These are phyloP conservation scores for Nansenia antarctica DNA, from an alignment of 2,113 vertebrate species.

Conservation along the genomic window DNA sequence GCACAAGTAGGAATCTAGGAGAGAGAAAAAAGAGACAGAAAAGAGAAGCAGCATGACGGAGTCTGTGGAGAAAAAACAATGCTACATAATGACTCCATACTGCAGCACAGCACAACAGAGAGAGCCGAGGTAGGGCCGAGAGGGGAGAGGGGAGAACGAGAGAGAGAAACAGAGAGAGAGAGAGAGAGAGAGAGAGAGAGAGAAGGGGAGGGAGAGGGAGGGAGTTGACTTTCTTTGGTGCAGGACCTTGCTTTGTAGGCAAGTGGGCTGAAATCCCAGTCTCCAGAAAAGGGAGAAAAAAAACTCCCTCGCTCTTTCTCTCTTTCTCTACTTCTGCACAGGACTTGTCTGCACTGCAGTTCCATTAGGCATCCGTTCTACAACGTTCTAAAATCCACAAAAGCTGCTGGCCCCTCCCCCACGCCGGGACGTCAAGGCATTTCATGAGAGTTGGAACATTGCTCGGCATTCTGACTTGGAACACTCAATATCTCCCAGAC, in stretches of 20 bases:
- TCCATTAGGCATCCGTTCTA: slow-evolving; percentile 27
- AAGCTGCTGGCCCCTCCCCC: too few species aligned
- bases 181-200: neutral
- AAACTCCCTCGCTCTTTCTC: neutral
- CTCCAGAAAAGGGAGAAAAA: slow-evolving; percentile 51
- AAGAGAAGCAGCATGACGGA: neutral
- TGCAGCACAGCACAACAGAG: neutral
- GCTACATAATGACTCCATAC: neutral
- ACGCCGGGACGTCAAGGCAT: neutral
- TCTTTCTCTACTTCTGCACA: slow-evolving; percentile 13
- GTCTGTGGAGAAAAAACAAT: neutral
- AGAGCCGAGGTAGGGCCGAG: neutral
- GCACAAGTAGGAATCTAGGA: slow-evolving; percentile 21
- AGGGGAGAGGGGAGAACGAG: neutral
- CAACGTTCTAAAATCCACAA: too few species aligned
- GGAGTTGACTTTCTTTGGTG: too few species aligned
- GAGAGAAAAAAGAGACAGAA: neutral
- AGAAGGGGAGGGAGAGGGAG: neutral
- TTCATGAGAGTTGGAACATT: slow-evolving; percentile 15
- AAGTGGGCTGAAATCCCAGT: slow-evolving; percentile 13
- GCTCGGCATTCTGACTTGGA: too few species aligned
- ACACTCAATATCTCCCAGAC: slow-evolving; percentile 48
- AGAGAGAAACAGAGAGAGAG: neutral
- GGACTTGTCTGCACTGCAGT: slow-evolving; percentile 23
- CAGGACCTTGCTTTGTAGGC: neutral